Evolutionary conservation across 2,888 invertebrate species (phyloP).

Genomic region (Ichneumon xanthorius): DNA sequence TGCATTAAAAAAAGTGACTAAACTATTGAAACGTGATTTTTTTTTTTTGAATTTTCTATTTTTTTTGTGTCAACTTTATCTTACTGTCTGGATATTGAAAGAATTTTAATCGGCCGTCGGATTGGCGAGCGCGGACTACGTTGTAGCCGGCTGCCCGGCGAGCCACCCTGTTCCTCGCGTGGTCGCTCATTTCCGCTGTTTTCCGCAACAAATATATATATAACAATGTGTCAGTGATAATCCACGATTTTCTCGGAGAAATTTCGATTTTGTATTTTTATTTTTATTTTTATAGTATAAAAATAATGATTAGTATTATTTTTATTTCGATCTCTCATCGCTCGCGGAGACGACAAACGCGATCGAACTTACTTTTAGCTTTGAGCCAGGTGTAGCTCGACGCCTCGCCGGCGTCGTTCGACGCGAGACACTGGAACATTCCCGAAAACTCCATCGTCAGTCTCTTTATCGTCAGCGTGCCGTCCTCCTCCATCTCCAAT

Average conservation of each 20-base stretch:
- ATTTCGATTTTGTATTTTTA: background rate
- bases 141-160: conserved; percentile 84
- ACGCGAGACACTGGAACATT: conserved; percentile 97
- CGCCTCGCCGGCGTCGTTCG: conserved; percentile 95
- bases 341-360: conserved; percentile 36
- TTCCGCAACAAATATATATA: conserved; percentile 52
- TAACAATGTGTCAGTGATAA: conserved; percentile 10
- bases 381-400: conserved; percentile 96
- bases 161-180: conserved; percentile 79
- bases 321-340: no score
- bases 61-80: conserved; percentile 66
- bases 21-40: conserved; percentile 60
- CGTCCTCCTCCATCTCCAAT: conserved; percentile 92
- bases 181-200: conserved; percentile 77
- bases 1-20: conserved; percentile 61
- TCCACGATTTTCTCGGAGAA: background rate
- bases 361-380: conserved; percentile 94
- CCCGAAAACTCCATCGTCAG: conserved; percentile 95
- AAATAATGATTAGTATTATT: background rate
- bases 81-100: conserved; percentile 84
- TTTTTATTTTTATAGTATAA: background rate
- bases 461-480: conserved; percentile 92
- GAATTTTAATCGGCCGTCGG: conserved; percentile 84
- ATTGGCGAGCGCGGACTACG: conserved; percentile 84
- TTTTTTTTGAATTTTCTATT: conserved; percentile 42